phyloP scores from a whole-genome alignment of 2,113 vertebrate genomes.

The Otolemur garnettii region DNA sequence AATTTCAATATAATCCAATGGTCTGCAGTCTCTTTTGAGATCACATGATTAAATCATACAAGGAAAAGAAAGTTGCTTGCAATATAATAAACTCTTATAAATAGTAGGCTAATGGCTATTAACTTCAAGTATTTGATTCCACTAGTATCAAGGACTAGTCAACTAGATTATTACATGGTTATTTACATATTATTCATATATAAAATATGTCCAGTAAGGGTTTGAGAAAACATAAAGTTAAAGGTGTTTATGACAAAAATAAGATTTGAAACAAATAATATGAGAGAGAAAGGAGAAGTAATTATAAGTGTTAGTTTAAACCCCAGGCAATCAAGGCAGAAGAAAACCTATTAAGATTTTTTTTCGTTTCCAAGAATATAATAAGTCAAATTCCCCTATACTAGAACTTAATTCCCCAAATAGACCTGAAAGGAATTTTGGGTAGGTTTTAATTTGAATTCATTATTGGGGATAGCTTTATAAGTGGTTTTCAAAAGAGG shows the following conservation, averaged over 20 bases:
- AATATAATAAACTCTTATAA: neutral
- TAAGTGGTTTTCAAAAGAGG: neutral
- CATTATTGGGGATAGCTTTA: neutral
- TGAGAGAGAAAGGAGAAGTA: neutral
- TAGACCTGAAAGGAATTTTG: neutral
- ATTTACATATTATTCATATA: neutral
- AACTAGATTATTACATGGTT: neutral
- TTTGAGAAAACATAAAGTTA: neutral
- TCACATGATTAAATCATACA: neutral
- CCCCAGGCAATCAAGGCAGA: neutral
- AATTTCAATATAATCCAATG: neutral
- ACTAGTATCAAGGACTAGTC: constrained; percentile 6
- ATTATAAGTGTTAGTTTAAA: neutral
- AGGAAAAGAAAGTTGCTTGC: neutral
- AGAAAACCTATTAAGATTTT: neutral
- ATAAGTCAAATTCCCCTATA: neutral
- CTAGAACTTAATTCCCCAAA: neutral
- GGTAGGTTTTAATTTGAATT: constrained; percentile 29
- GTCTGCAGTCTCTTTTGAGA: neutral
- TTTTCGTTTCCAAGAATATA: neutral
- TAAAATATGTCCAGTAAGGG: neutral
- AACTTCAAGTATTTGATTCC: neutral
- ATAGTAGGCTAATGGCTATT: neutral
- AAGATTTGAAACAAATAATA: constrained; percentile 2
- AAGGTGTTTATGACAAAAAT: constrained; percentile 29